A percentile compares a stretch with the other conserved stretches of the same genome.
Conservation (phyloP, 2,888 invertebrate genomes). For the Apamea epomidion region DNA sequence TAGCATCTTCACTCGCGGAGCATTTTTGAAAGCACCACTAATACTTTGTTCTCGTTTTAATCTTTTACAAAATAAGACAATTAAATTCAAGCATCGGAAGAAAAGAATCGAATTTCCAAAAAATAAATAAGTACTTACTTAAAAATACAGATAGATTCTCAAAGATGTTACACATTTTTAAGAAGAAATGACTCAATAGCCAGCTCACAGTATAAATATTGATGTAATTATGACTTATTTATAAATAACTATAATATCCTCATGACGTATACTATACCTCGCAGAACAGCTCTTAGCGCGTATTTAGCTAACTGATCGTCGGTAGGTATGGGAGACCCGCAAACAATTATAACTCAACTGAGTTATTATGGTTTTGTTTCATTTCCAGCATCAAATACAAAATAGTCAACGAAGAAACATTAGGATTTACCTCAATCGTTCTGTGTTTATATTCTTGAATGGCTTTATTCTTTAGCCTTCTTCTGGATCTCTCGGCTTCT, state of each 20-base stretch:
- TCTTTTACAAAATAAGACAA: not conserved
- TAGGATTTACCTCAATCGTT: not conserved
- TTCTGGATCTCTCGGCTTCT: not conserved
- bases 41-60: not conserved
- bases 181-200: constrained; percentile 6
- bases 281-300: constrained; percentile 22
- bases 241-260: constrained; percentile 17
- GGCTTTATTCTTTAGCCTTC: not conserved
- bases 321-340: constrained; percentile 21
- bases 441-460: not conserved
- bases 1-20: not conserved
- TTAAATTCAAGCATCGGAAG: not conserved
- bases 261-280: constrained; percentile 3
- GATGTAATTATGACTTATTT: constrained; percentile 1
- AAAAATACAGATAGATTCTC: not conserved
- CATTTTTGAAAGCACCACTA: not conserved
- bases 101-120: too few relatives aligned
- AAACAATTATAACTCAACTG: constrained; percentile 18
- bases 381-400: constrained; percentile 11
- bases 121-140: too few relatives aligned
- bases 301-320: constrained; percentile 41
- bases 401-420: constrained; percentile 2
- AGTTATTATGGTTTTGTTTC: constrained; percentile 33
- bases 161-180: not conserved
- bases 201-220: not conserved